Conservation (phyloP, 35 echinoderm and acorn worm genomes). For the Patiria miniata region DNA sequence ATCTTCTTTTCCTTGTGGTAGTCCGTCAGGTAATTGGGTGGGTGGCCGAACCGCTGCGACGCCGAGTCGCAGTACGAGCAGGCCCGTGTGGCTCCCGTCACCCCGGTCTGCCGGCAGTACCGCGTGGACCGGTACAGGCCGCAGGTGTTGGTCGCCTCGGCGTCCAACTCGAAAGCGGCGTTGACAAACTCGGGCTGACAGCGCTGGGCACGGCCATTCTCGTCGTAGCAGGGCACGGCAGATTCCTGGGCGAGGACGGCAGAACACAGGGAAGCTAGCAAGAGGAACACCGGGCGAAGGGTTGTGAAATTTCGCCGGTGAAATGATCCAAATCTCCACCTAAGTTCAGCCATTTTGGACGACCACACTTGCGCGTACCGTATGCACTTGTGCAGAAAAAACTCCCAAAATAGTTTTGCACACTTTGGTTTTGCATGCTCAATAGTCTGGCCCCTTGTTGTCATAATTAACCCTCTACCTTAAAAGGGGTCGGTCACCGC, state of each 20-base stretch:
- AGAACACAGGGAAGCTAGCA: constrained; percentile 5
- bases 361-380: too few relatives aligned
- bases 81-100: constrained; percentile 66
- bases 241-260: constrained; percentile 20
- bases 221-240: constrained; percentile 85
- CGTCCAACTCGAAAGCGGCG: constrained; percentile 90
- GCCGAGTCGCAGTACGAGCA: constrained; percentile 61
- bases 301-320: constrained; percentile 28
- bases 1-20: constrained; percentile 81
- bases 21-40: constrained; percentile 87
- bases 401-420: too few relatives aligned
- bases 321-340: background rate
- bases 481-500: too few relatives aligned
- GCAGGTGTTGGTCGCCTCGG: constrained; percentile 90
- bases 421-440: too few relatives aligned
- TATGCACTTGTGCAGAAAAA: too few relatives aligned
- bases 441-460: too few relatives aligned
- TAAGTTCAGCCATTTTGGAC: background rate
- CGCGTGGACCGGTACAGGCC: constrained; percentile 37
- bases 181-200: constrained; percentile 94
- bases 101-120: constrained; percentile 90
- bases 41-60: constrained; percentile 30
- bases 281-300: constrained; percentile 13
- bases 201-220: constrained; percentile 71
- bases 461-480: too few relatives aligned